phyloP scores from a whole-genome alignment of 2,797 vertebrate genomes.

The Orestias chungarensis region DNA sequence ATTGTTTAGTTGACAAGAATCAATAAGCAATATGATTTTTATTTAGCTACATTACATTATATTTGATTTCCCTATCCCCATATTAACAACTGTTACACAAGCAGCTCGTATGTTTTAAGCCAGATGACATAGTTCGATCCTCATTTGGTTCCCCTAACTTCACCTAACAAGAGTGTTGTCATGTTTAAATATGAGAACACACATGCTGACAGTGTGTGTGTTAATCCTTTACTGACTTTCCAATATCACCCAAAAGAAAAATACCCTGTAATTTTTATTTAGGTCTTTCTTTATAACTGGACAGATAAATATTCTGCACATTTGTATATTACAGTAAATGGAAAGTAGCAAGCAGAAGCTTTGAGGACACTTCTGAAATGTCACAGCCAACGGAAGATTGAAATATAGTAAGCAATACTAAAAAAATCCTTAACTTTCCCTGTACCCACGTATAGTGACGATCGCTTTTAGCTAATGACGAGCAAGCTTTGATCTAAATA shows the following conservation, averaged over 20 bases:
- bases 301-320: background rate
- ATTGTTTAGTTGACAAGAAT: background rate
- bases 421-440: background rate
- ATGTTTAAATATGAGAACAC: background rate
- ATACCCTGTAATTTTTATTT: too few species aligned
- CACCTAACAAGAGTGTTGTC: too few species aligned
- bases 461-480: background rate
- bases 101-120: background rate
- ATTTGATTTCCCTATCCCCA: background rate
- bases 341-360: background rate
- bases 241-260: too few species aligned
- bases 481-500: conserved; percentile 12
- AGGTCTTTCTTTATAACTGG: too few species aligned
- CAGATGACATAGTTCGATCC: background rate
- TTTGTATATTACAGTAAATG: background rate
- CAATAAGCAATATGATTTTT: background rate
- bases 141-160: background rate
- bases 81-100: background rate
- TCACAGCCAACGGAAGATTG: background rate
- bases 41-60: background rate
- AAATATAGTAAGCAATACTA: background rate
- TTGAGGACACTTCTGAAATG: background rate
- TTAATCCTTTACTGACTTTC: background rate
- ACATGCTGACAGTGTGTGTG: background rate
- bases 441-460: background rate